Conservation (phyloP, 2,888 invertebrate genomes). For the Machimus atricapillus region DNA sequence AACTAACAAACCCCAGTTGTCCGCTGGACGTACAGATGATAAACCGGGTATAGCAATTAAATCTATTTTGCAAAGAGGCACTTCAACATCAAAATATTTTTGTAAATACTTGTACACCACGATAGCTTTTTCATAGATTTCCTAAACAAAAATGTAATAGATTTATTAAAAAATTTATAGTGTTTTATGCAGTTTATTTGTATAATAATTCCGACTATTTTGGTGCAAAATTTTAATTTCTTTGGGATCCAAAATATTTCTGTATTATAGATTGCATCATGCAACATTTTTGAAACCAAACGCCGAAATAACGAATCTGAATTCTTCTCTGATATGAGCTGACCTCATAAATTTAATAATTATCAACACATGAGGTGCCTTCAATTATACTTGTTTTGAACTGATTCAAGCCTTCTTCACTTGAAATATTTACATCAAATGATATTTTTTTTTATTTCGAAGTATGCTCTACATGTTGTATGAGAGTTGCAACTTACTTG, state of each 20-base stretch:
- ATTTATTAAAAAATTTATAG: too few relatives aligned
- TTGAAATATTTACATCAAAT: background rate
- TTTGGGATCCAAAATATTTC: too few relatives aligned
- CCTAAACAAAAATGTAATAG: conserved; percentile 58
- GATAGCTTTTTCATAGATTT: conserved; percentile 67
- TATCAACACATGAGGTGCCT: background rate
- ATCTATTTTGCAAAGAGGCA: conserved; percentile 74
- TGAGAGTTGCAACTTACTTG: conserved; percentile 46
- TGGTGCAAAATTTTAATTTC: too few relatives aligned
- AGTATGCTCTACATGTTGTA: background rate
- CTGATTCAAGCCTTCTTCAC: background rate
- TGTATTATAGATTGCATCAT: too few relatives aligned
- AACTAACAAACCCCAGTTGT: conserved; percentile 80
- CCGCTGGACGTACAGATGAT: conserved; percentile 74
- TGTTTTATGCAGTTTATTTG: too few relatives aligned
- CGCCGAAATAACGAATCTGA: too few relatives aligned
- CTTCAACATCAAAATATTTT: conserved; percentile 70
- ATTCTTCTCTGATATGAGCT: too few relatives aligned
- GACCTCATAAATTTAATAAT: background rate
- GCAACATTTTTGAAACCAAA: too few relatives aligned
- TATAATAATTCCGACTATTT: too few relatives aligned
- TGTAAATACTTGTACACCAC: conserved; percentile 68
- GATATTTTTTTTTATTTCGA: background rate
- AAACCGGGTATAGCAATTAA: conserved; percentile 77
- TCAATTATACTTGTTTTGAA: background rate